Percentiles rank a stretch among this genome's conserved stretches.
Evolutionary conservation across 2,888 invertebrate species (phyloP).

Genomic region (Pheosia tremula): DNA sequence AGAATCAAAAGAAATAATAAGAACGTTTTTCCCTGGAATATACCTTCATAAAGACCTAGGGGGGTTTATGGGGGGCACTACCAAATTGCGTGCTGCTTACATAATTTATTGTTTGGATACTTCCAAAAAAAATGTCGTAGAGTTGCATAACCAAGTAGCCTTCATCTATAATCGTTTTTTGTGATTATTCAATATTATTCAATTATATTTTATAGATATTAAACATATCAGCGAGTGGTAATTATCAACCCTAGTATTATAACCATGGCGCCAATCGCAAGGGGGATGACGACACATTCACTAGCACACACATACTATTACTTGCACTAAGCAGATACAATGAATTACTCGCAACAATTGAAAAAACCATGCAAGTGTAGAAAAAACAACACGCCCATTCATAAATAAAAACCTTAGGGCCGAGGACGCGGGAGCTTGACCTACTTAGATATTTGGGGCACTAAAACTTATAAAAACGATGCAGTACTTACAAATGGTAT

Average conservation of each 20-base stretch:
- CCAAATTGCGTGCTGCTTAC: background rate
- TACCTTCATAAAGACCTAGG: no score
- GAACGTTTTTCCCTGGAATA: background rate
- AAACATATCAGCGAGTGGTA: constrained; percentile 37
- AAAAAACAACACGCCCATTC: constrained; percentile 65
- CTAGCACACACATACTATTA: constrained; percentile 18
- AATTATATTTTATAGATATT: constrained; percentile 31
- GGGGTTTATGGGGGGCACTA: background rate
- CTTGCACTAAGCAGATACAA: constrained; percentile 15
- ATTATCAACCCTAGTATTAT: constrained; percentile 41
- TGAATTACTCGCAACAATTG: constrained; percentile 25
- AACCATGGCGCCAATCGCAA: constrained; percentile 44
- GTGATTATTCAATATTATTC: background rate
- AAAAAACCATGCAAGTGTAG: constrained; percentile 35
- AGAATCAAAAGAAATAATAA: constrained; percentile 2
- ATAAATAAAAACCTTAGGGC: constrained; percentile 70
- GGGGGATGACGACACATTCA: constrained; percentile 48
- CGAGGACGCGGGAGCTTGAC: constrained; percentile 79
- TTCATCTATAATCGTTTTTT: background rate
- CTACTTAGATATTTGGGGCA: constrained; percentile 58
- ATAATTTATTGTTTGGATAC: background rate
- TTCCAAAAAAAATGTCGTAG: background rate
- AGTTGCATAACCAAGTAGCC: background rate
- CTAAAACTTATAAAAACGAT: constrained; percentile 24
- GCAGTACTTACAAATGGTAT: constrained; percentile 70